These are phyloP conservation scores for Zosterops lateralis DNA, from an alignment of 2,113 vertebrate genomes.

Conservation along the genomic window DNA sequence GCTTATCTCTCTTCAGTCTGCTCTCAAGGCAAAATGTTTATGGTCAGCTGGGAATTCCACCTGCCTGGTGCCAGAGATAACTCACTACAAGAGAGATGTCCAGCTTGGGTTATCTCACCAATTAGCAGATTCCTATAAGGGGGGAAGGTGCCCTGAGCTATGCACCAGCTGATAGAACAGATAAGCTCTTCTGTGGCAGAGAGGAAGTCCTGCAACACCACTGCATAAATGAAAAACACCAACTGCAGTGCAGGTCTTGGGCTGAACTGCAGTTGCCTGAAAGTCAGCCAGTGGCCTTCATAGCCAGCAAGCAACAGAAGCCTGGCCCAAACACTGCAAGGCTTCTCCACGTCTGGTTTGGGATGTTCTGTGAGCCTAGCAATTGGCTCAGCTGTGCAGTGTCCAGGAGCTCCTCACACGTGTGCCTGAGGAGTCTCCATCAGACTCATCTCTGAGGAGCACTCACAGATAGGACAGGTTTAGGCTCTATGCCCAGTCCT, in stretches of 20 bases:
- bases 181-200: not conserved
- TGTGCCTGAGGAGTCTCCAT: not conserved
- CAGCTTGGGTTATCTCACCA: not conserved
- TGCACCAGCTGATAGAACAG: not conserved
- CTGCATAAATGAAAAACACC: not conserved
- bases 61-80: not conserved
- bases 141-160: not conserved
- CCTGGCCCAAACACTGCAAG: not conserved
- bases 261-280: not conserved
- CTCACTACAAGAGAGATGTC: not conserved
- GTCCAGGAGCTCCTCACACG: not conserved
- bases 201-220: not conserved
- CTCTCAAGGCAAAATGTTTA: not conserved
- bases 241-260: not conserved
- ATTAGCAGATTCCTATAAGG: not conserved
- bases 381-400: not conserved
- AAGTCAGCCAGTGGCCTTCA: not conserved
- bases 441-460: not conserved
- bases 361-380: not conserved
- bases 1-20: not conserved
- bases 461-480: not conserved
- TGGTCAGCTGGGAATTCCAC: not conserved
- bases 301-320: not conserved
- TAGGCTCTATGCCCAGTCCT: not conserved
- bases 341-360: not conserved